These are phyloP conservation scores for Telmatherina bonti DNA, from an alignment of 2,797 vertebrate species.

Conservation along the genomic window DNA sequence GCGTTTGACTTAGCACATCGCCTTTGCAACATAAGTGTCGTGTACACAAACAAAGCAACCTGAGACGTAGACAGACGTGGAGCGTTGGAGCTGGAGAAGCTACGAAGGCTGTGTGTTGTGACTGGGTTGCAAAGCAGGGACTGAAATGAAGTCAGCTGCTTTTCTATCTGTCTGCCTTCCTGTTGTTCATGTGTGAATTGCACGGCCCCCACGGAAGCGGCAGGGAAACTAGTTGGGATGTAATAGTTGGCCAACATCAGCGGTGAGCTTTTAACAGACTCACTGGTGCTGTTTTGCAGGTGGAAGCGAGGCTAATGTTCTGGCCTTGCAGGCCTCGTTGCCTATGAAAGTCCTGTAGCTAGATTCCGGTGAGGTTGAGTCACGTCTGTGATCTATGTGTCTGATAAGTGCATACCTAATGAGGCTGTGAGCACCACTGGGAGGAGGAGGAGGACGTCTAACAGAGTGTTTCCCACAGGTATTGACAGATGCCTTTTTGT, in stretches of 20 bases:
- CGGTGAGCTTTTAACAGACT: conserved; percentile 48
- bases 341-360: conserved; percentile 95
- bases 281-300: conserved; percentile 86
- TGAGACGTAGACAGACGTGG: background rate
- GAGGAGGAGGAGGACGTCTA: conserved; percentile 56
- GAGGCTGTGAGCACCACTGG: conserved; percentile 80
- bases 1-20: conserved; percentile 22
- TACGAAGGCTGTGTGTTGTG: conserved; percentile 33
- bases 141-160: conserved; percentile 48
- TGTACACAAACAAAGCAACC: conserved; percentile 11
- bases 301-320: conserved; percentile 79
- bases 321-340: conserved; percentile 88
- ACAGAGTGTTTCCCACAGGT: conserved; percentile 92
- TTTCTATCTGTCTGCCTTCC: conserved; percentile 54
- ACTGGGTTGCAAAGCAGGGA: conserved; percentile 36
- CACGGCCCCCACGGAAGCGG: conserved; percentile 47
- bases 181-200: conserved; percentile 66
- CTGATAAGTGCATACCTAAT: conserved; percentile 99
- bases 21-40: background rate
- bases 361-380: conserved; percentile 95
- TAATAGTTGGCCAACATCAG: conserved; percentile 52
- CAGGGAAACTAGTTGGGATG: conserved; percentile 61
- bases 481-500: conserved; percentile 98
- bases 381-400: conserved; percentile 97
- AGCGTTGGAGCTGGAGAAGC: conserved; percentile 15